These are phyloP conservation scores for Chydorus sphaericus DNA, from an alignment of 2,888 invertebrate genomes.

Conservation along the genomic window DNA sequence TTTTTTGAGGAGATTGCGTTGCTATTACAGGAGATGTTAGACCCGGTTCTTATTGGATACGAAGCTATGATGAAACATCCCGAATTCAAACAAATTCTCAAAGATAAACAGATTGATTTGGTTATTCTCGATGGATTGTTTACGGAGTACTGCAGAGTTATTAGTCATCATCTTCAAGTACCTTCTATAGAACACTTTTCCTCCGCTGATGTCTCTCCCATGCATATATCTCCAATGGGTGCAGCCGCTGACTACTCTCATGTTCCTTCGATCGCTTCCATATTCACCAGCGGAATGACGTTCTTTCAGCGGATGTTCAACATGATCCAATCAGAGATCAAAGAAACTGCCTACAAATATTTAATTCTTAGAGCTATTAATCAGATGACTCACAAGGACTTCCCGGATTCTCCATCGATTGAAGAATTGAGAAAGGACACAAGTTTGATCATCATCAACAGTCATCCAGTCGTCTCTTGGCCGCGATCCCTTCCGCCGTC, in stretches of 20 bases:
- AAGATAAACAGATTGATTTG: background rate
- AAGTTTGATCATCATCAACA: background rate
- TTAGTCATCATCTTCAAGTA: background rate
- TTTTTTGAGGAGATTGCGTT: too few relatives aligned
- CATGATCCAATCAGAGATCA: too few relatives aligned
- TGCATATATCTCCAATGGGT: background rate
- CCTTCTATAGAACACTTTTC: background rate
- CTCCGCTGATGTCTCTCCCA: background rate
- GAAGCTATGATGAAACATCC: background rate
- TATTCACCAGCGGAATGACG: background rate
- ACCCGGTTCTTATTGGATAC: background rate
- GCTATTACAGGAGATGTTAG: too few relatives aligned
- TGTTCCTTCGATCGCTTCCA: background rate
- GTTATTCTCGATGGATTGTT: background rate
- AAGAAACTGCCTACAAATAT: too few relatives aligned
- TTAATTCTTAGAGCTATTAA: background rate
- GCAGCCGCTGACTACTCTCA: background rate
- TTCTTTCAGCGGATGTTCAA: constrained; percentile 1
- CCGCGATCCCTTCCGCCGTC: background rate
- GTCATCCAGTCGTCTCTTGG: background rate
- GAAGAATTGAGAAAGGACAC: background rate
- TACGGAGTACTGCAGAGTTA: background rate
- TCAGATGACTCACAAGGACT: background rate
- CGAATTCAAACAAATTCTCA: background rate
- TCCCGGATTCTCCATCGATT: background rate